Conservation (phyloP, 2,888 invertebrate genomes). For the Diloba caeruleocephala region DNA sequence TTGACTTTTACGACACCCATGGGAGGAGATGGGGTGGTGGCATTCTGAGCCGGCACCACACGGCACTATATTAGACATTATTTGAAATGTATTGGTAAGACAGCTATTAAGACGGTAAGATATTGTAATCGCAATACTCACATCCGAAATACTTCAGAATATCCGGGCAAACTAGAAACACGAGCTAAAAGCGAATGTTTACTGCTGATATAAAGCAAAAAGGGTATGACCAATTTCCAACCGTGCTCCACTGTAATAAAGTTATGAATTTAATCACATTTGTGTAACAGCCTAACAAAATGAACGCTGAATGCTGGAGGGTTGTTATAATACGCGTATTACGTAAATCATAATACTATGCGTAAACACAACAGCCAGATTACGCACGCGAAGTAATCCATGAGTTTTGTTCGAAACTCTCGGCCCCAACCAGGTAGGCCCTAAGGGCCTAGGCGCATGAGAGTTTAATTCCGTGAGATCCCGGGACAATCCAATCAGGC, state of each 20-base stretch:
- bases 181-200: not conserved
- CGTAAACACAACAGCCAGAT: slow-evolving; percentile 37
- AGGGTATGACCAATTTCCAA: slow-evolving; percentile 12
- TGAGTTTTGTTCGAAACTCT: slow-evolving; percentile 14
- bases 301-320: slow-evolving; percentile 6
- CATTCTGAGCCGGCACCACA: too few species aligned
- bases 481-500: slow-evolving; percentile 57
- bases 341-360: slow-evolving; percentile 37
- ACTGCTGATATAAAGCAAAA: slow-evolving; percentile 1
- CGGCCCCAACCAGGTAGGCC: not conserved
- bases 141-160: slow-evolving; percentile 10
- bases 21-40: too few species aligned
- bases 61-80: too few species aligned
- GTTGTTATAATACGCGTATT: slow-evolving; percentile 26
- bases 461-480: slow-evolving; percentile 53
- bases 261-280: slow-evolving; percentile 21
- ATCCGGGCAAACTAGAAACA: slow-evolving; percentile 2
- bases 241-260: slow-evolving; percentile 13
- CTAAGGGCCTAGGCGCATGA: slow-evolving; percentile 12
- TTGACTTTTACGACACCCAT: too few species aligned
- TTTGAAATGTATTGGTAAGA: slow-evolving; percentile 17
- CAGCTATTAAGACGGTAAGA: slow-evolving; percentile 26
- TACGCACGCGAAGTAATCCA: slow-evolving; percentile 45
- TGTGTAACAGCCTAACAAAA: slow-evolving; percentile 11
- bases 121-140: slow-evolving; percentile 13